Conservation (phyloP, 2,113 vertebrate genomes). For the Lophius piscatorius region DNA sequence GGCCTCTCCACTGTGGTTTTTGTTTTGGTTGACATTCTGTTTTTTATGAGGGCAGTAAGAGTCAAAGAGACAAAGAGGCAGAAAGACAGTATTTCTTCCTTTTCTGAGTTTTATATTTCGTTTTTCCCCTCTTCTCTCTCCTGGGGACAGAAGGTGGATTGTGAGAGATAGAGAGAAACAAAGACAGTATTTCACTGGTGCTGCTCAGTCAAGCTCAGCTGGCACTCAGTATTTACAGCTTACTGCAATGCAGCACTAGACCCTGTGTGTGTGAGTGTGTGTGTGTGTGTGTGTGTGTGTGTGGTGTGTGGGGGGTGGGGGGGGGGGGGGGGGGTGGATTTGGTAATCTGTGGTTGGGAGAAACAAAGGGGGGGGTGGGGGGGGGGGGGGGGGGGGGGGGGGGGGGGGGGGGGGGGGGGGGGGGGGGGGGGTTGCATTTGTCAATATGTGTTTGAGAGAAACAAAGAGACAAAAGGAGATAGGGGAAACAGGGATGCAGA, state of each 20-base stretch:
- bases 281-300: slow-evolving; percentile 27
- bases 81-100: slow-evolving; percentile 48
- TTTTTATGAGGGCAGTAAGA: slow-evolving; percentile 57
- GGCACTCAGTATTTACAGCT: slow-evolving; percentile 77
- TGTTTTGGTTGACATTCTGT: slow-evolving; percentile 35
- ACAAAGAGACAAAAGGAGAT: slow-evolving; percentile 64
- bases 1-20: slow-evolving; percentile 33
- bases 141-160: slow-evolving; percentile 33
- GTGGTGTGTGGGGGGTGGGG: not conserved
- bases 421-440: slow-evolving; percentile 4
- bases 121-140: not conserved
- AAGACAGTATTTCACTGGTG: slow-evolving; percentile 76
- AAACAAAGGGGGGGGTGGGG: slow-evolving; percentile 32
- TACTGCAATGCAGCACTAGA: slow-evolving; percentile 77
- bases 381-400: slow-evolving; percentile 15
- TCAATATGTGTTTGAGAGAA: slow-evolving; percentile 19
- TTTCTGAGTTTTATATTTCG: slow-evolving; percentile 46
- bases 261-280: slow-evolving; percentile 41
- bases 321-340: slow-evolving; percentile 1
- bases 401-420: not conserved
- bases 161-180: slow-evolving; percentile 66
- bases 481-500: slow-evolving; percentile 38
- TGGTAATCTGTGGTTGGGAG: slow-evolving; percentile 17
- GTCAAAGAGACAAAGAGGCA: slow-evolving; percentile 45
- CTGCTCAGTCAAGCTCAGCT: slow-evolving; percentile 67